Evolutionary conservation across 2,888 invertebrate genomes (phyloP).

Genomic region (Melinaea marsaeus): DNA sequence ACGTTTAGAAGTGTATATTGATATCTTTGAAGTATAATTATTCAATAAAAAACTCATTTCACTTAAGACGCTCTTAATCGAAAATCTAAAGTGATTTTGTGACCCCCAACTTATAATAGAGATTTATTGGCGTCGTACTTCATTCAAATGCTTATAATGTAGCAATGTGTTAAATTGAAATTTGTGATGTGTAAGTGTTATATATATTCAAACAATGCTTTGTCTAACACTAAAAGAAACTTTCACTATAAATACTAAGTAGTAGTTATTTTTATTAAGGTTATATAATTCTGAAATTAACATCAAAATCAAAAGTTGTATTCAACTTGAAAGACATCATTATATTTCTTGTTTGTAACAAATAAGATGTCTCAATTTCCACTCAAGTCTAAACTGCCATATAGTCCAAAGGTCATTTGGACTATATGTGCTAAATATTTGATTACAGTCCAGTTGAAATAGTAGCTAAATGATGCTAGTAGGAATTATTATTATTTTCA

Average conservation of each 20-base stretch:
- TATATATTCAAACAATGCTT: too few species aligned
- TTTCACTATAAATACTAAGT: neutral
- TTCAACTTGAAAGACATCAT: neutral
- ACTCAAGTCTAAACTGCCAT: neutral
- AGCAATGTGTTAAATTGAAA: constrained; percentile 14
- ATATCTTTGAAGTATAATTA: too few species aligned
- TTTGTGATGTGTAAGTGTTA: neutral
- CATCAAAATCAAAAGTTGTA: too few species aligned
- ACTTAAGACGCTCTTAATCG: constrained; percentile 7
- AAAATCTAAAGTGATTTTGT: constrained; percentile 19
- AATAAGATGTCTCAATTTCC: neutral
- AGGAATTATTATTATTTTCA: neutral
- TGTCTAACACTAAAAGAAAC: neutral
- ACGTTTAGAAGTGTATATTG: too few species aligned
- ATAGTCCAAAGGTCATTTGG: neutral
- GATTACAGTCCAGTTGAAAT: neutral
- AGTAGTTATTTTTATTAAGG: neutral
- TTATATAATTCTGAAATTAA: neutral
- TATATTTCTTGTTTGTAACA: neutral
- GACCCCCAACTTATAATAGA: constrained; percentile 25
- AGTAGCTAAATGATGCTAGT: neutral
- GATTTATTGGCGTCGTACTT: constrained; percentile 31
- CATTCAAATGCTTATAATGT: constrained; percentile 20
- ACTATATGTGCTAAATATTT: neutral
- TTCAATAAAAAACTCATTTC: neutral